These are phyloP conservation scores for Cynopterus brachyotis DNA, from an alignment of 2,113 vertebrate genomes.

Conservation along the genomic window DNA sequence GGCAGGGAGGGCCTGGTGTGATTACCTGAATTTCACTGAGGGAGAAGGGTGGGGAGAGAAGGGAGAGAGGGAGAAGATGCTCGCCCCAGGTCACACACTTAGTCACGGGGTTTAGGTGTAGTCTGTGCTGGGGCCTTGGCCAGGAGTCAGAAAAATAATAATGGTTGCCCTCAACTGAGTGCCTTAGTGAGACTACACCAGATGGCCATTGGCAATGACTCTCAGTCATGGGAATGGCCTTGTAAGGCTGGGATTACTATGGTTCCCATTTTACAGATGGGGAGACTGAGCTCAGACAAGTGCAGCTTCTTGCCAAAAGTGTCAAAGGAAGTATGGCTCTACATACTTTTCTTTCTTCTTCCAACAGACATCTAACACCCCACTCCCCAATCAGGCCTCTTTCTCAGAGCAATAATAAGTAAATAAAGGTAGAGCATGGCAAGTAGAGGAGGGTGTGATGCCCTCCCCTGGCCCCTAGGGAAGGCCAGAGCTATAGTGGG, in stretches of 20 bases:
- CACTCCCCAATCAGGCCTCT: neutral
- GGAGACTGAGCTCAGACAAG: neutral
- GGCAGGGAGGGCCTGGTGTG: slow-evolving; percentile 59
- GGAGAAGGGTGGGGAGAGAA: neutral
- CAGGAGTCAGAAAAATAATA: neutral
- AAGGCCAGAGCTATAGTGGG: slow-evolving; percentile 1
- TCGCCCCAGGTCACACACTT: neutral
- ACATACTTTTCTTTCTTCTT: neutral
- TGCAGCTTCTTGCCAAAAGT: neutral
- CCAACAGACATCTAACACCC: neutral
- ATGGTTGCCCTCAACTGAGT: neutral
- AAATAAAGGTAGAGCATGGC: neutral
- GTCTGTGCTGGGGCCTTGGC: neutral
- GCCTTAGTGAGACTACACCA: neutral
- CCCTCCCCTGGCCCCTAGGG: neutral
- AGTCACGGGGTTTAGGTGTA: neutral
- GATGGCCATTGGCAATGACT: too few relatives aligned
- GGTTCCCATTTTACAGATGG: neutral
- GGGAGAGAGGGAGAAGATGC: neutral
- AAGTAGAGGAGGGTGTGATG: neutral
- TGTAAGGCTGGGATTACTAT: neutral
- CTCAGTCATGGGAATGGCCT: neutral
- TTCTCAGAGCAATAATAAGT: neutral
- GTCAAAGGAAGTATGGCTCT: neutral
- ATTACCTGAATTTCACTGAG: neutral